Percentiles rank a stretch among this genome's conserved stretches.
Evolutionary conservation across 2,888 invertebrate genomes (phyloP).

Genomic region (Heliothis peltigera): DNA sequence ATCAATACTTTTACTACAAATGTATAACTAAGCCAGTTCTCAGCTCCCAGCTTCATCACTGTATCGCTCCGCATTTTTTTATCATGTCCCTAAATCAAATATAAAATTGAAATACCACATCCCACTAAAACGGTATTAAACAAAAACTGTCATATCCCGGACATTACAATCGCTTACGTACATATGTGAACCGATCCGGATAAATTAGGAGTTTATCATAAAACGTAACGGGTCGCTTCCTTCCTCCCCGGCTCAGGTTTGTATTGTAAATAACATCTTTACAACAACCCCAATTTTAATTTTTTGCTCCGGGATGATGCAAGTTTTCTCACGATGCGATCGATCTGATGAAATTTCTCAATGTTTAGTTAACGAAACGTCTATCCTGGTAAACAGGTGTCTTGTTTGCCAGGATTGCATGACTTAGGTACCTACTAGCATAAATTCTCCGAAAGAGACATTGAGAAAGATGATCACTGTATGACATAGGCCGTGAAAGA

Average conservation of each 20-base stretch:
- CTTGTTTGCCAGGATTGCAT: neutral
- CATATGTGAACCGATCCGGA: slow-evolving; percentile 68
- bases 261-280: slow-evolving; percentile 38
- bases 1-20: too few species aligned
- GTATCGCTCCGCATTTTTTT: neutral
- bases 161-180: slow-evolving; percentile 45
- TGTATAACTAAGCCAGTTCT: too few species aligned
- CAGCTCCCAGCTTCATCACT: neutral
- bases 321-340: slow-evolving; percentile 43
- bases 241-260: slow-evolving; percentile 56
- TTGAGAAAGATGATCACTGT: too few species aligned
- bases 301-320: slow-evolving; percentile 39
- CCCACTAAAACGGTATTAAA: slow-evolving; percentile 31
- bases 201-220: slow-evolving; percentile 46
- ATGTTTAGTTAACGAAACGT: neutral
- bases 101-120: slow-evolving; percentile 9
- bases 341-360: neutral
- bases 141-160: slow-evolving; percentile 54
- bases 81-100: neutral
- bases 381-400: too few species aligned
- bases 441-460: too few species aligned
- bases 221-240: slow-evolving; percentile 68
- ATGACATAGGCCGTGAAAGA: too few species aligned
- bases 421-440: too few species aligned
- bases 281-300: slow-evolving; percentile 14